Percentiles rank a stretch among this genome's conserved stretches.
Conservation (phyloP, 2,113 vertebrate species). For the Eleginops maclovinus region DNA sequence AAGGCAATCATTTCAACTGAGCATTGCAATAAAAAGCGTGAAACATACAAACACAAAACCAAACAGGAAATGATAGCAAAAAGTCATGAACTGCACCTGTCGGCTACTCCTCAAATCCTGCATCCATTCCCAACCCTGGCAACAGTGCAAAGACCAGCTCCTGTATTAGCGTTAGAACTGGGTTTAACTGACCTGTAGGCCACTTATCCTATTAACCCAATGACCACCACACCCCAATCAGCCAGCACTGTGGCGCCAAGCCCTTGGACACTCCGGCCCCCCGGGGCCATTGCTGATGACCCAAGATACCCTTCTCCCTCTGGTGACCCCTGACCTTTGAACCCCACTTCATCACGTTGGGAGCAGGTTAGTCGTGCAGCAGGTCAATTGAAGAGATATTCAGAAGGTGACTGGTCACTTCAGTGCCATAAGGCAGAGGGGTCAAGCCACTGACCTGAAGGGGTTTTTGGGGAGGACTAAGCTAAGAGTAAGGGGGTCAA, state of each 20-base stretch:
- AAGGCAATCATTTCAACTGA: conserved; percentile 1
- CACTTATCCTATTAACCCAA: conserved; percentile 81
- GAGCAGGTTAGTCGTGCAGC: conserved; percentile 67
- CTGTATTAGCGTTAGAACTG: conserved; percentile 78
- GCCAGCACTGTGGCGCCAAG: conserved; percentile 67
- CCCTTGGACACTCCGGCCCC: conserved; percentile 41
- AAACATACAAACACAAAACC: background rate
- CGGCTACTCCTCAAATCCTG: conserved; percentile 41
- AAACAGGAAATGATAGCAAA: background rate
- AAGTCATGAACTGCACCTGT: background rate
- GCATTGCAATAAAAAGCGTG: background rate
- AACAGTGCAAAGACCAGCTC: conserved; percentile 59
- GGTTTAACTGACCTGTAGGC: conserved; percentile 75
- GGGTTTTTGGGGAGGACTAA: conserved; percentile 42
- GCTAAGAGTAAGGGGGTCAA: conserved; percentile 34
- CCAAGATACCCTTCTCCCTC: conserved; percentile 74
- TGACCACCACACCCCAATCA: conserved; percentile 69
- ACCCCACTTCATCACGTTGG: conserved; percentile 65
- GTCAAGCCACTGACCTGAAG: conserved; percentile 62
- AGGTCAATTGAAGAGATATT: conserved; percentile 55
- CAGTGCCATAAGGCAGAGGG: conserved; percentile 47
- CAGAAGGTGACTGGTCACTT: conserved; percentile 50
- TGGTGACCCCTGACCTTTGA: conserved; percentile 68
- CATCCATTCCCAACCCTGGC: conserved; percentile 44
- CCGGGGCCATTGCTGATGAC: conserved; percentile 69